Evolutionary conservation across 2,797 vertebrate species (phyloP).

Genomic region (Psittacula echo): DNA sequence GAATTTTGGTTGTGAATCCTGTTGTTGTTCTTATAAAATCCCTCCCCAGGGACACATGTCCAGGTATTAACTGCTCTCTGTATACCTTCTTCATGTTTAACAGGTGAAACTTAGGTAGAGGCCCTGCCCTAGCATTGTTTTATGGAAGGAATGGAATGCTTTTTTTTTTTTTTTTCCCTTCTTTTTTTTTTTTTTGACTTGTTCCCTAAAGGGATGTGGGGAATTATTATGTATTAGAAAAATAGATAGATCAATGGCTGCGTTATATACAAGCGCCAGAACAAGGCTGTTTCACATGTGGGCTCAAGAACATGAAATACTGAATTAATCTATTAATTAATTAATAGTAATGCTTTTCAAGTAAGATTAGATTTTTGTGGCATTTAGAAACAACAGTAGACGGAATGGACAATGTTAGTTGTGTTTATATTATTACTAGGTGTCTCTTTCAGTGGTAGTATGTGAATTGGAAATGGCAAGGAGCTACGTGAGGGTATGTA

Average conservation of each 20-base stretch:
- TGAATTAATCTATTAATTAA: not conserved
- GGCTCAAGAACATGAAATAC: not conserved
- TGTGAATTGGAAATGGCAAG: not conserved
- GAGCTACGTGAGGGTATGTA: not conserved
- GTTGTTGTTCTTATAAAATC: constrained; percentile 2
- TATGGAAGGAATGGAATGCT: not conserved
- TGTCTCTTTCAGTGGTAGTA: not conserved
- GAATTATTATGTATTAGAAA: not conserved
- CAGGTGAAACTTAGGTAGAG: not conserved
- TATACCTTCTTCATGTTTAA: not conserved
- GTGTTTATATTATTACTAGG: not conserved
- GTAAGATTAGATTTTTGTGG: not conserved
- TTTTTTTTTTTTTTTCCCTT: not conserved
- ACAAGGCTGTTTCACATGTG: not conserved
- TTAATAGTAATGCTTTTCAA: not conserved
- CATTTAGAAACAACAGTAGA: not conserved
- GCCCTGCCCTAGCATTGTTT: not conserved
- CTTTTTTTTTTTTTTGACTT: not conserved
- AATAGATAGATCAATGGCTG: not conserved
- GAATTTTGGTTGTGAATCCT: not conserved
- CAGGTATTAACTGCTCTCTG: not conserved
- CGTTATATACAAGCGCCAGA: not conserved
- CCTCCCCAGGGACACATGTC: not conserved
- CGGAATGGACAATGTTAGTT: not conserved
- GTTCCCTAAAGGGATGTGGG: not conserved